These are phyloP conservation scores for Platyscapa corneri DNA, from an alignment of 1,140 invertebrate species.

Conservation along the genomic window DNA sequence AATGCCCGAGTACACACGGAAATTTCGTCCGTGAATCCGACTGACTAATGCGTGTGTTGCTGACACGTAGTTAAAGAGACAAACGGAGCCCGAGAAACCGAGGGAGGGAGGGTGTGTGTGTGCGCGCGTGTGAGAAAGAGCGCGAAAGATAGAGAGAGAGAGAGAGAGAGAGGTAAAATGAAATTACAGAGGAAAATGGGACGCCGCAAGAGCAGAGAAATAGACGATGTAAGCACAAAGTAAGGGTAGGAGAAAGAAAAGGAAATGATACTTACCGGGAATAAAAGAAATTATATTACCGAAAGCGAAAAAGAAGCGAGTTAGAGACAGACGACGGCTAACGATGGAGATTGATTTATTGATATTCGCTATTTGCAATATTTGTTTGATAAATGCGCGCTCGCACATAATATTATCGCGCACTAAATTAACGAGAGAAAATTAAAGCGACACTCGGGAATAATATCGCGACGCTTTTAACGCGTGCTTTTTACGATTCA, in stretches of 20 bases:
- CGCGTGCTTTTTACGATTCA: neutral
- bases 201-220: constrained; percentile 23
- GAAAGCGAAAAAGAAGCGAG: neutral
- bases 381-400: no score
- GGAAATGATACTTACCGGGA: constrained; percentile 21
- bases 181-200: constrained; percentile 35
- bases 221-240: constrained; percentile 1
- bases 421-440: neutral
- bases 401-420: neutral
- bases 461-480: neutral
- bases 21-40: constrained; percentile 37
- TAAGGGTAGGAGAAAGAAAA: constrained; percentile 22
- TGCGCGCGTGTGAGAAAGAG: no score
- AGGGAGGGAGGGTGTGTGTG: neutral
- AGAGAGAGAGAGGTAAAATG: neutral
- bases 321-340: neutral
- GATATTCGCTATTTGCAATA: neutral
- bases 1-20: constrained; percentile 22
- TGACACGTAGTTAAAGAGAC: constrained; percentile 48
- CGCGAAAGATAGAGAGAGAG: neutral
- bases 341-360: constrained; percentile 18
- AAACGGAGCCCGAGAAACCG: constrained; percentile 34
- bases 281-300: constrained; percentile 30
- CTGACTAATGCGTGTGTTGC: constrained; percentile 50
- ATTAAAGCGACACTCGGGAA: no score